Evolutionary conservation across 2,888 invertebrate genomes (phyloP), one percentile per base, ranked within the genome.

Genomic region (Linyphia triangularis): DNA sequence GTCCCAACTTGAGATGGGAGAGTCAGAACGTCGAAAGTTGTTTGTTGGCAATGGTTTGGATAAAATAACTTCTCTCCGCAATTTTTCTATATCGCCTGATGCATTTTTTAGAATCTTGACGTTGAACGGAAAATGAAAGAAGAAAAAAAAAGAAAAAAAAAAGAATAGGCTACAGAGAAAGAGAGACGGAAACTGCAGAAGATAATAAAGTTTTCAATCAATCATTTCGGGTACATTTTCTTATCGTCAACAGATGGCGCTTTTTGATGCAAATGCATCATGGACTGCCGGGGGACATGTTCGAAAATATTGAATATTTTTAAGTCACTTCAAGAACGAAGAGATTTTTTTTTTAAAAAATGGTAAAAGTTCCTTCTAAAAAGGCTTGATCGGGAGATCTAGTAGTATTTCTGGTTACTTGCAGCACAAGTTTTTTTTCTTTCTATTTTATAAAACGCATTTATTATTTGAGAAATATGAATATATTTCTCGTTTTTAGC

Each of bases 201-300:
- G 67, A 79, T 79, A 67, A 79, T 79, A 79, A 79, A 79, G 33
- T 51, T 79, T 79, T 67, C 79, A 79, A 79, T 79, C 79, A 79
- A 79, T 79, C 79, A 79, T 79, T 67, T 65, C 67, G 30, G 65
- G 30, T 67, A 51, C 67, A 67, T 65, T 79, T 78, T 22, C 79
- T 79, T 79, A 79, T 79, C 67, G 22, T 65, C 51, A 26, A 7
- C 43, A 51, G 79, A 79, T 79, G 79, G 79, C 79, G 51, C 33
- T 63, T 67, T 67, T 10, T 19, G 67, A 79, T 79, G 79, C 67
- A 67, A 30, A 79, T 79, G 79, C 30, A 40, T 67, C 65, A 43
- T 28, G 51, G 19, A 51, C 24, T 67, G 65, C 51, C 61, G 19
- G 30, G 26, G 77, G 77, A 73, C 16, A 59, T 51, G 59, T 73